These are phyloP conservation scores for Paralichthys olivaceus DNA, from an alignment of 2,113 vertebrate genomes.

Conservation along the genomic window DNA sequence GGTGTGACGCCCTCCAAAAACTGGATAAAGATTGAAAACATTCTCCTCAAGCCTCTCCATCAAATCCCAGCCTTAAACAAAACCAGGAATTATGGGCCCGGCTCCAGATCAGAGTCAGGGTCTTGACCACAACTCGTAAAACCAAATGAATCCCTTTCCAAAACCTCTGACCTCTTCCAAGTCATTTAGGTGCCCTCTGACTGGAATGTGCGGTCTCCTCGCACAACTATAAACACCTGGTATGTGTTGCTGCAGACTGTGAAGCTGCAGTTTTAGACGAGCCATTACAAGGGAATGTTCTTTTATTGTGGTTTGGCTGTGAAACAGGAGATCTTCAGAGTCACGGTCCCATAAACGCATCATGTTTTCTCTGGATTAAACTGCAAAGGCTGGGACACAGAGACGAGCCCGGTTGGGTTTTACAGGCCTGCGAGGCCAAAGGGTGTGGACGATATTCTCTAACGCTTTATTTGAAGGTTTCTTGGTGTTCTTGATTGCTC, in stretches of 20 bases:
- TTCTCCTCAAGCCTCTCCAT: conserved; percentile 10
- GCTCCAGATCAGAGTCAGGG: conserved; percentile 52
- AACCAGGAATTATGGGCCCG: conserved; percentile 51
- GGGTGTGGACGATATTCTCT: conserved; percentile 23
- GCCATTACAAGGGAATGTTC: conserved; percentile 31
- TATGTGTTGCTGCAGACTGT: conserved; percentile 61
- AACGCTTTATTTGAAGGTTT: conserved; percentile 1
- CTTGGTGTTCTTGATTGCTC: background rate
- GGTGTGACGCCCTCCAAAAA: background rate
- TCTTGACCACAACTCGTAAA: conserved; percentile 67
- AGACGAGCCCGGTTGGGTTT: conserved; percentile 29
- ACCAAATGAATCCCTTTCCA: conserved; percentile 46
- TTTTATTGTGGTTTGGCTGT: conserved; percentile 61
- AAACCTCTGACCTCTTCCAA: conserved; percentile 57
- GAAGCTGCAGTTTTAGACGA: conserved; percentile 26
- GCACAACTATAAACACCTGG: conserved; percentile 58
- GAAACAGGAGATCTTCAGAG: conserved; percentile 40
- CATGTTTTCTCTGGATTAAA: conserved; percentile 35
- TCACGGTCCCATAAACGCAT: conserved; percentile 23
- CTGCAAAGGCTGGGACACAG: background rate
- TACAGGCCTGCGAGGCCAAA: conserved; percentile 25
- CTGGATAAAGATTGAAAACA: background rate
- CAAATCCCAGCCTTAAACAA: conserved; percentile 33
- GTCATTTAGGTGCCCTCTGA: conserved; percentile 59
- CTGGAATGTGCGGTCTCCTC: conserved; percentile 65